phyloP scores from a whole-genome alignment of 2,888 invertebrate species.

The Campoplex capitator region DNA sequence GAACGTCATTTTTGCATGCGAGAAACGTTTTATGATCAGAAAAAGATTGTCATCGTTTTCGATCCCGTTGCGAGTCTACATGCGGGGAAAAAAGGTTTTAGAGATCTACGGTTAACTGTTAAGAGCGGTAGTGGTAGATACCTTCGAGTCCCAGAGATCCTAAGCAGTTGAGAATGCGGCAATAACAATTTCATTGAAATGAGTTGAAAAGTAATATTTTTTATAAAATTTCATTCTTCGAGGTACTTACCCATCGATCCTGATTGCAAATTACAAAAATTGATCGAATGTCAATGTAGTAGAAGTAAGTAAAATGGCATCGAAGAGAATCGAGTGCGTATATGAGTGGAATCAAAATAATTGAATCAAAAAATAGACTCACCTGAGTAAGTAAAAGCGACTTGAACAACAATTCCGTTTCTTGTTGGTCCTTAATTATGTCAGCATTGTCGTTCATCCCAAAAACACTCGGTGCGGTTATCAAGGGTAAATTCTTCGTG shows the following conservation, averaged over 20 bases:
- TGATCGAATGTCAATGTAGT: not conserved
- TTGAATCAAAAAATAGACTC: slow-evolving; percentile 15
- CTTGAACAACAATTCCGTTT: slow-evolving; percentile 91
- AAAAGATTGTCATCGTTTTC: no score
- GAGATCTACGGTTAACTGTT: not conserved
- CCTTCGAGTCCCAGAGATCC: slow-evolving; percentile 78
- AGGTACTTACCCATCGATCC: slow-evolving; percentile 78
- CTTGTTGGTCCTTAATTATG: slow-evolving; percentile 95
- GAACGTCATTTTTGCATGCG: no score
- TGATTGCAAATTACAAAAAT: slow-evolving; percentile 69
- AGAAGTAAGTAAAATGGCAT: not conserved
- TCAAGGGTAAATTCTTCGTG: slow-evolving; percentile 90
- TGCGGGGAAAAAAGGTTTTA: no score
- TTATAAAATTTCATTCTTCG: slow-evolving; percentile 7
- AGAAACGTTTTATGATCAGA: no score
- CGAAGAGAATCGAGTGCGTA: not conserved
- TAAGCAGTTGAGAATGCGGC: slow-evolving; percentile 61
- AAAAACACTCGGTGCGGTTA: slow-evolving; percentile 93
- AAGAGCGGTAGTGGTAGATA: slow-evolving; percentile 47
- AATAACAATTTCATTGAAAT: slow-evolving; percentile 39
- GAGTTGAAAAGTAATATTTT: not conserved
- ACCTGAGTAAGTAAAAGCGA: slow-evolving; percentile 93
- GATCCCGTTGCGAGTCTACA: no score
- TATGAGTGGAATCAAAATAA: not conserved
- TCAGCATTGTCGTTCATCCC: slow-evolving; percentile 97